These are phyloP conservation scores for Papilio helenus DNA, from an alignment of 1,140 invertebrate species.

Conservation along the genomic window DNA sequence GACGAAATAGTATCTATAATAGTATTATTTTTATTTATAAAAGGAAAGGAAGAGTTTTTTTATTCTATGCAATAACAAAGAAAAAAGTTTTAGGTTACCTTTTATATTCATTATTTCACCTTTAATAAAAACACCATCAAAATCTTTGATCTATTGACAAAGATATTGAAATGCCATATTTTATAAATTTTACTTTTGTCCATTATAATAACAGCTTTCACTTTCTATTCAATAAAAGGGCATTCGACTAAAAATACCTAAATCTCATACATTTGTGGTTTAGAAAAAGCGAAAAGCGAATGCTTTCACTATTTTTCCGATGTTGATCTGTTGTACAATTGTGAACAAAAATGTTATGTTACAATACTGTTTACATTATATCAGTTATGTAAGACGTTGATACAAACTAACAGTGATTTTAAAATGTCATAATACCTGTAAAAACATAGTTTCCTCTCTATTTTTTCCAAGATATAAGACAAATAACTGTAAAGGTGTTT, in stretches of 20 bases:
- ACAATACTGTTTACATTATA: too few relatives aligned
- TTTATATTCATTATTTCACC: background rate
- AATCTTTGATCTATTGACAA: background rate
- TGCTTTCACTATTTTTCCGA: conserved; percentile 41
- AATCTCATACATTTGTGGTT: conserved; percentile 17
- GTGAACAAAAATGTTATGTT: conserved; percentile 9
- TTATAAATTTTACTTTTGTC: conserved; percentile 7
- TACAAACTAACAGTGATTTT: too few relatives aligned
- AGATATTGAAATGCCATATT: background rate
- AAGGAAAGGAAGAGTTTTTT: background rate
- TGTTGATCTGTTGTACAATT: conserved; percentile 28
- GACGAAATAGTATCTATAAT: too few relatives aligned
- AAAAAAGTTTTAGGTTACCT: background rate
- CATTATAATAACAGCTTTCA: conserved; percentile 10
- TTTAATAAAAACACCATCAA: background rate
- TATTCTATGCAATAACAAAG: background rate
- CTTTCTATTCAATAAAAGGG: conserved; percentile 23
- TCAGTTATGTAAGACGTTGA: too few relatives aligned
- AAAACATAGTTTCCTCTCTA: too few relatives aligned
- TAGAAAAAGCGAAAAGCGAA: conserved; percentile 36
- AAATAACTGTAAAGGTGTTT: too few relatives aligned
- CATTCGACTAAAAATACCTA: conserved; percentile 13
- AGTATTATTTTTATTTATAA: too few relatives aligned
- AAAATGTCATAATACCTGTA: too few relatives aligned
- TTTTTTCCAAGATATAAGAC: too few relatives aligned